Evolutionary conservation across 2,888 invertebrate species (phyloP), one percentile per base, ranked within the genome.

Genomic region (Orthonevra nobilis): DNA sequence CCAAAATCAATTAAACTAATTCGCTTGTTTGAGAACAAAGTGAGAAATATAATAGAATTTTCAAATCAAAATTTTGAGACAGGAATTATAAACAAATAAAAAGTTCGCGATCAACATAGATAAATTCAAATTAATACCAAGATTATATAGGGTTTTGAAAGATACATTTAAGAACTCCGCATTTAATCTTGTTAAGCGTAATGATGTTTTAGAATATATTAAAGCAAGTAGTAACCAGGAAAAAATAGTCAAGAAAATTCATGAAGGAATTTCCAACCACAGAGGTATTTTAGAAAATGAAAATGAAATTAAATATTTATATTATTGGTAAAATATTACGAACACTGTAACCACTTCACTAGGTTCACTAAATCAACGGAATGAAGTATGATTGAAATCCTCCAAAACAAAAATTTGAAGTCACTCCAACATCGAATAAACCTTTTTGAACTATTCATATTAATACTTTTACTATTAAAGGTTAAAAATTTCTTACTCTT

Each of bases 261-360:
- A 82, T 20, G 36, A 42, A 32, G 64, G 70, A 38, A 79, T 50
- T 50, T 40, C 42, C 23, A 81, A 82, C 44, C 79, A 82, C 44
- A 56, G 82, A 34, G 69, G 82, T 12, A 81, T 81, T 32, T 68
- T 26, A 19, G 81, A 81, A 72, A 72, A 68, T 1, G 20, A 69
- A 14, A 28, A 10, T 6, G 75, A 82, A 42, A 36, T 66, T 15
- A 54, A 44, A 54, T 6, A 15, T 12, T 5, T 30, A 28, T 54
- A 36, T n/a, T 66, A 56, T 23, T 56, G 44, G 54, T 28, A 34
- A 19, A 38, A 46, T 17, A 66, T 56, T 23, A 19, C 32, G 36
- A 26, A 7, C 26, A 54, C 23, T 14, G 48, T 58, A 5, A 15
- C 38, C 10, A 38, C 19, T 58, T 40, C 30, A 32, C 28, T 68